phyloP scores from a whole-genome alignment of 2,113 vertebrate genomes.

The Solenodon paradoxus region DNA sequence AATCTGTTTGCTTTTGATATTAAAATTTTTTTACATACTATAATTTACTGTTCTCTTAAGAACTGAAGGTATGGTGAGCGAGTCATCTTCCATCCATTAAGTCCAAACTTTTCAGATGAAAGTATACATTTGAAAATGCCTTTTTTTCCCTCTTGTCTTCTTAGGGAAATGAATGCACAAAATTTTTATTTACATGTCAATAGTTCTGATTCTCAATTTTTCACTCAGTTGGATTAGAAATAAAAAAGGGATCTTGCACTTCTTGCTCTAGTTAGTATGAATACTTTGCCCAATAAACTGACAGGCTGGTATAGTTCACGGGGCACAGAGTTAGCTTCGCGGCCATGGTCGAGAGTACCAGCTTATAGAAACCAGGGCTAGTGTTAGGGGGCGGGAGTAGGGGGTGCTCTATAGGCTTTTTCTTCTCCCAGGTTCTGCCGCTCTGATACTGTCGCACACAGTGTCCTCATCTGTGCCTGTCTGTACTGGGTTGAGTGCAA shows the following conservation, averaged over 20 bases:
- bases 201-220: neutral
- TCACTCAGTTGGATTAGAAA: neutral
- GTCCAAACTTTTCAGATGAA: neutral
- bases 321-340: neutral
- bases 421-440: neutral
- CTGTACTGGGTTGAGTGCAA: neutral
- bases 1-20: slow-evolving; percentile 8
- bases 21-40: neutral
- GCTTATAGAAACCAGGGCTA: neutral
- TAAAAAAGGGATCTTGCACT: neutral
- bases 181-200: neutral
- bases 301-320: neutral
- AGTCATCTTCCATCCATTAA: too few species aligned
- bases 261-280: neutral
- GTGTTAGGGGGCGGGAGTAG: rapidly evolving
- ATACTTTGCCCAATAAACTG: neutral
- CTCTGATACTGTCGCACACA: neutral
- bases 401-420: neutral
- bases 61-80: neutral
- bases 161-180: neutral
- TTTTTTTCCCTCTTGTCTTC: neutral
- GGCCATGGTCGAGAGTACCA: neutral
- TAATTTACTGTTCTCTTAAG: neutral
- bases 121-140: neutral
- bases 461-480: neutral